Conservation (phyloP, 2,797 vertebrate genomes). For the Chrysolophus pictus region DNA sequence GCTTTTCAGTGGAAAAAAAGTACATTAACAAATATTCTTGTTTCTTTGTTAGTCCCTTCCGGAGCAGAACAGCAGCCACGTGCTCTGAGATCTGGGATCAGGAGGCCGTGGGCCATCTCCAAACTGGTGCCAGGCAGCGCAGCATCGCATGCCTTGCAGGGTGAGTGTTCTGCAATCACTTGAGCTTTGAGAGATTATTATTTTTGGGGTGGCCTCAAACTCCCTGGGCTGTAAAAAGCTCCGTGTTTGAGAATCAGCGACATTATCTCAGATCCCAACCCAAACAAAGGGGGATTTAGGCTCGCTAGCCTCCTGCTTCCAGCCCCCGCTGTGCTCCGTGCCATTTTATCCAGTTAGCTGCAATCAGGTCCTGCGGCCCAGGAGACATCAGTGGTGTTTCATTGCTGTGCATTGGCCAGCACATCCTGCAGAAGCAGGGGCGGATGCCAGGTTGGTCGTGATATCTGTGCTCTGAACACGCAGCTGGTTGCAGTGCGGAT, state of each 20-base stretch:
- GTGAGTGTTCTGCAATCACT: neutral
- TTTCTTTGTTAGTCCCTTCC: conserved; percentile 56
- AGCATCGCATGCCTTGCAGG: neutral
- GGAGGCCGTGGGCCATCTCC: neutral
- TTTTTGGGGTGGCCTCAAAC: neutral
- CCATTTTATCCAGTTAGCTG: neutral
- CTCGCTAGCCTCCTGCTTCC: neutral
- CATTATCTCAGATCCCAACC: neutral
- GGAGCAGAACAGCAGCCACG: neutral
- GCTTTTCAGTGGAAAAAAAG: conserved; percentile 58
- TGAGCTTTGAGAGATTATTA: neutral
- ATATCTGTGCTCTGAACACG: neutral
- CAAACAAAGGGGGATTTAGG: neutral
- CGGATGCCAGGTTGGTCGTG: neutral
- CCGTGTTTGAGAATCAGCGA: neutral
- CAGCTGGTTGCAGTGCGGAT: accelerated
- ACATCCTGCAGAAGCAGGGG: neutral
- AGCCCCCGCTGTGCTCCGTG: neutral
- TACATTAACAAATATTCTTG: conserved; percentile 52
- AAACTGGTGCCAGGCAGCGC: neutral
- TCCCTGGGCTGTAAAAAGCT: neutral
- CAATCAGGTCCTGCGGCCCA: neutral
- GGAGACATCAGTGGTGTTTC: neutral
- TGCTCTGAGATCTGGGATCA: neutral
- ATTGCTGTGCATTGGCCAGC: neutral